phyloP scores from a whole-genome alignment of 2,113 vertebrate genomes.

The Urocynchramus pylzowi region DNA sequence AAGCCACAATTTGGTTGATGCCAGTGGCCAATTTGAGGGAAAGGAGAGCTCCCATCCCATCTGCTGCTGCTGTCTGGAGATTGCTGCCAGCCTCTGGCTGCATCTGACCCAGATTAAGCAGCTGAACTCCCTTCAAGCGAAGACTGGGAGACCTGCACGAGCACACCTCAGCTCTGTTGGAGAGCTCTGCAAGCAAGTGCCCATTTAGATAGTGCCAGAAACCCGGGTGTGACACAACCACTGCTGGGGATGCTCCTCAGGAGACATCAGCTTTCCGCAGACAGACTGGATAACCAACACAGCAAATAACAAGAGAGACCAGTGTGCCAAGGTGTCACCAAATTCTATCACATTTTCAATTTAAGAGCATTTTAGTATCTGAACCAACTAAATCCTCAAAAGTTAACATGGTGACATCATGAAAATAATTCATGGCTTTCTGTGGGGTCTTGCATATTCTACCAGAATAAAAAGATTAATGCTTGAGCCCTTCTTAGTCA shows the following conservation, averaged over 20 bases:
- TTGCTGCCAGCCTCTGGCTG: neutral
- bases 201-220: neutral
- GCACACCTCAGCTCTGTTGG: neutral
- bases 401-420: neutral
- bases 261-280: neutral
- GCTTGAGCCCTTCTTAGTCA: neutral
- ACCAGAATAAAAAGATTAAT: neutral
- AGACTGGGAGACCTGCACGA: fast-evolving
- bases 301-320: neutral
- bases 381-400: neutral
- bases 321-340: neutral
- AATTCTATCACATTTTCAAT: neutral
- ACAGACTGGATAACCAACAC: neutral
- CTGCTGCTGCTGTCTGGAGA: neutral
- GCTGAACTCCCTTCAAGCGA: neutral
- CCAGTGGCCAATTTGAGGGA: neutral
- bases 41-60: neutral
- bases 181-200: neutral
- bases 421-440: neutral
- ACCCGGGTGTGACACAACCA: neutral
- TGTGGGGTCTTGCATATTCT: neutral
- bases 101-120: neutral
- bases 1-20: neutral
- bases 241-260: neutral
- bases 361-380: neutral